These are phyloP conservation scores for Arizona elegans DNA, from an alignment of 2,113 vertebrate genomes.

Conservation along the genomic window DNA sequence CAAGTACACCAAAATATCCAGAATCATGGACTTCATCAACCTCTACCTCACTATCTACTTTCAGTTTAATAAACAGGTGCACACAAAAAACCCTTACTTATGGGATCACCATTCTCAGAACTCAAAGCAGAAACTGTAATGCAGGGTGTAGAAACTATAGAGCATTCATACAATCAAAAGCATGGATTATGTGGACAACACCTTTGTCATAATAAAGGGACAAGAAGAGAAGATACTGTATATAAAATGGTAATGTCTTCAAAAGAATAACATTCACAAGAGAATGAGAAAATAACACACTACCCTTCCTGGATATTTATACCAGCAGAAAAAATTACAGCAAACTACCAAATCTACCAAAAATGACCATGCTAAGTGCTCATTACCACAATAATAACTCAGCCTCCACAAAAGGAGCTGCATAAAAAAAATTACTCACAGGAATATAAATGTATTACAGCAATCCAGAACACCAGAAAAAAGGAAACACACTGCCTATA, in stretches of 20 bases:
- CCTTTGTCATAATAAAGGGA: background rate
- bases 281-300: background rate
- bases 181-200: background rate
- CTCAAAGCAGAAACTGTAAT: background rate
- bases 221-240: background rate
- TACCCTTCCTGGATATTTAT: background rate
- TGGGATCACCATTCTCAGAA: background rate
- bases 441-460: background rate
- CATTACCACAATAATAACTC: no score
- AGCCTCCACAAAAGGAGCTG: background rate
- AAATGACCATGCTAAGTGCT: no score
- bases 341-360: background rate
- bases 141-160: background rate
- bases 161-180: background rate
- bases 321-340: background rate
- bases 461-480: background rate
- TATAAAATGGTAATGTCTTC: background rate
- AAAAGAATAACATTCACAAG: background rate
- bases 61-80: background rate
- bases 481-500: background rate
- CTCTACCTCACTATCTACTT: background rate
- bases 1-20: background rate
- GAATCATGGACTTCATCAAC: background rate
- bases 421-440: background rate
- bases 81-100: background rate